Conservation (phyloP, 2,888 invertebrate genomes). For the Andrena bicolor region DNA sequence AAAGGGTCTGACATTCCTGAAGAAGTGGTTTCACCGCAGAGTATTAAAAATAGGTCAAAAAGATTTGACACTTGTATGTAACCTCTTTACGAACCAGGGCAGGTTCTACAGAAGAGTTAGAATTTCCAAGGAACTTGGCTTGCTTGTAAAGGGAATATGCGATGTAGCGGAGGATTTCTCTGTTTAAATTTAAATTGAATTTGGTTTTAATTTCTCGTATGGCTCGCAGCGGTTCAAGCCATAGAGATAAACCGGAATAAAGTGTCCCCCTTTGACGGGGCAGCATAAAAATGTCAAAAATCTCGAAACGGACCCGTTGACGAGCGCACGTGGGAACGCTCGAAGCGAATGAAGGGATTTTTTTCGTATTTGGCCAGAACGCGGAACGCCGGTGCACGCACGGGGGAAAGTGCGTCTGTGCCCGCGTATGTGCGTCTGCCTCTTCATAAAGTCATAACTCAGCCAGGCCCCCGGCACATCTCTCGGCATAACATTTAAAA, state of each 20-base stretch:
- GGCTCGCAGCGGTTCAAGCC: background rate
- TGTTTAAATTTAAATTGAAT: conserved; percentile 2
- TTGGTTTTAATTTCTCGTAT: background rate
- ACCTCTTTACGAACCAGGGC: too few relatives aligned
- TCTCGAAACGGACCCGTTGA: conserved; percentile 45
- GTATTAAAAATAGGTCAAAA: too few relatives aligned
- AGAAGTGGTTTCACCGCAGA: too few relatives aligned
- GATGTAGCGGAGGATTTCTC: background rate
- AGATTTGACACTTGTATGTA: too few relatives aligned
- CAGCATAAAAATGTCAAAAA: conserved; percentile 47
- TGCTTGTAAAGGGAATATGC: background rate
- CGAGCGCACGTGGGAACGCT: conserved; percentile 28
- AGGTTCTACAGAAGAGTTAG: background rate
- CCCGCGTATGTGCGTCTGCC: conserved; percentile 73
- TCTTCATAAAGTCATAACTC: conserved; percentile 84
- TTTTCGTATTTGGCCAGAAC: conserved; percentile 55
- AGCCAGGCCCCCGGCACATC: conserved; percentile 80
- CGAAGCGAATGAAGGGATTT: conserved; percentile 64
- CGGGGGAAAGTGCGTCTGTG: conserved; percentile 49
- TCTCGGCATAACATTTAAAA: conserved; percentile 85
- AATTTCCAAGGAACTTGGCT: background rate
- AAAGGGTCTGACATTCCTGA: too few relatives aligned
- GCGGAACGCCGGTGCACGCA: conserved; percentile 30
- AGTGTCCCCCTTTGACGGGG: conserved; percentile 33
- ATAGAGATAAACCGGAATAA: conserved; percentile 22